Percentiles rank a stretch among this genome's conserved stretches.
These are phyloP conservation scores for Falco cherrug DNA, from an alignment of 2,797 vertebrate genomes.

Conservation along the genomic window DNA sequence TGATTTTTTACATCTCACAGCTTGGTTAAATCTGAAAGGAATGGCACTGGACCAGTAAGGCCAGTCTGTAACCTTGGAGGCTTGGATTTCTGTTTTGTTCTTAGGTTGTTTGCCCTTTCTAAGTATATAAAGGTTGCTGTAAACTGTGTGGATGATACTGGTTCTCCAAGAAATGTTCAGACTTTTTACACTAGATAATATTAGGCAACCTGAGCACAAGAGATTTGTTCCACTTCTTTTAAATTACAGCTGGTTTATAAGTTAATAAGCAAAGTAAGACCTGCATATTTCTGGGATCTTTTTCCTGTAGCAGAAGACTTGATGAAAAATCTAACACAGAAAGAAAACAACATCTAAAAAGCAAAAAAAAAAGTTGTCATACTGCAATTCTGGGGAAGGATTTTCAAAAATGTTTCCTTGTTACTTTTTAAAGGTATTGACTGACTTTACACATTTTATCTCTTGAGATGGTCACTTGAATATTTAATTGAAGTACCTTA, in stretches of 20 bases:
- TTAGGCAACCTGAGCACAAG: neutral
- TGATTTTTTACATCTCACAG: neutral
- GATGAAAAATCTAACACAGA: neutral
- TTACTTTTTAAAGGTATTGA: neutral
- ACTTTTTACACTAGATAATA: neutral
- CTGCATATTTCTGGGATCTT: neutral
- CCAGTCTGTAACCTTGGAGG: neutral
- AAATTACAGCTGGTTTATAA: neutral
- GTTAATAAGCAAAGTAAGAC: neutral
- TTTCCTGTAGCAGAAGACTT: neutral
- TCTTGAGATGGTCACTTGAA: neutral
- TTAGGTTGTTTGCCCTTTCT: neutral
- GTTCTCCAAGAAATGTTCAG: neutral
- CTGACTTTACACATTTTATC: accelerated
- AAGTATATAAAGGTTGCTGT: neutral
- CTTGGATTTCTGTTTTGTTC: neutral
- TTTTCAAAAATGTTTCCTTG: neutral
- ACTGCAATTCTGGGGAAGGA: neutral
- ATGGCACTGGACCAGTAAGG: neutral
- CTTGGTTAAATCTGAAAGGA: neutral
- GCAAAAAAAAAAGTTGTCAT: neutral
- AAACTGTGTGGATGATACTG: neutral
- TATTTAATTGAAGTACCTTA: neutral
- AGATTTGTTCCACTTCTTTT: neutral
- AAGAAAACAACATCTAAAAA: neutral